Evolutionary conservation across 2,113 vertebrate species (phyloP).

Genomic region (Lophotis ruficrista): DNA sequence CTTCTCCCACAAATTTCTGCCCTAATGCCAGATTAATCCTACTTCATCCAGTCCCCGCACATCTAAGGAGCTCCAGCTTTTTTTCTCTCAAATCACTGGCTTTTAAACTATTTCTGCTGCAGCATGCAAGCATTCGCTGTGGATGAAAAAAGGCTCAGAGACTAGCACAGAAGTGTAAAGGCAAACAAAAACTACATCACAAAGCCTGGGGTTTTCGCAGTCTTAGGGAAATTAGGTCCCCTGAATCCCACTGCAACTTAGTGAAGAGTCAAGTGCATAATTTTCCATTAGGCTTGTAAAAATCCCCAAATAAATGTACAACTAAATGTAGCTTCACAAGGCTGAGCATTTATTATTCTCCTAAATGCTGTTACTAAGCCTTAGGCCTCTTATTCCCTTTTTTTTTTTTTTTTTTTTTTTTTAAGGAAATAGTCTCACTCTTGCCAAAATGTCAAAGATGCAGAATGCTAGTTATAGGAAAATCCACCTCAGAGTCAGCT

Average conservation of each 20-base stretch:
- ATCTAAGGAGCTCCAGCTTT: neutral
- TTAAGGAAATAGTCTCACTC: neutral
- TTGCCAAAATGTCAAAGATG: neutral
- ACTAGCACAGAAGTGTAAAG: neutral
- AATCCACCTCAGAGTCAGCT: neutral
- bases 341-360: neutral
- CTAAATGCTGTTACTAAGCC: neutral
- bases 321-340: neutral
- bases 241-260: neutral
- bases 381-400: neutral
- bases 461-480: neutral
- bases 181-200: neutral
- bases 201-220: neutral
- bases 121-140: neutral
- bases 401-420: neutral
- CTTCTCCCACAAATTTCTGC: neutral
- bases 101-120: neutral
- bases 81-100: neutral
- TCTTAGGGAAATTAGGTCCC: neutral
- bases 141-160: neutral
- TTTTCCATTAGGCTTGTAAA: slow-evolving; percentile 24
- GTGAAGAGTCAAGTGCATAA: neutral
- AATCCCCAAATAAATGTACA: slow-evolving; percentile 2
- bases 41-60: neutral
- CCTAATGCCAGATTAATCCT: neutral